Percentiles rank a stretch among this genome's conserved stretches.
phyloP scores from a whole-genome alignment of 2,888 invertebrate genomes.

The Atethmia centrago region DNA sequence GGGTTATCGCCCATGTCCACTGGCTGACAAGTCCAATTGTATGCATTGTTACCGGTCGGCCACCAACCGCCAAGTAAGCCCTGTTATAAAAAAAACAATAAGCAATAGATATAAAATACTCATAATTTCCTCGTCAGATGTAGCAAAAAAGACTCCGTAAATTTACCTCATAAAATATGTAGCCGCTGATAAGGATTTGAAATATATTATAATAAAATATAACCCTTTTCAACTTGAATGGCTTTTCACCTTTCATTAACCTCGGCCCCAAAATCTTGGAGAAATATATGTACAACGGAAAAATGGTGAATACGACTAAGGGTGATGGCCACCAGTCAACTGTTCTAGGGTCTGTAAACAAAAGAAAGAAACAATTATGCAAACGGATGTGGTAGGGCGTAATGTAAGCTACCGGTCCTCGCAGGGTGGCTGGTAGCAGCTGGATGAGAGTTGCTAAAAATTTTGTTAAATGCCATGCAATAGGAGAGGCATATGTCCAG shows the following conservation, averaged over 20 bases:
- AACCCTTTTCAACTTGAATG: constrained; percentile 92
- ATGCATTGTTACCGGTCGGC: constrained; percentile 22
- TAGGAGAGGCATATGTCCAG: too few species aligned
- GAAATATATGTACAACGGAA: constrained; percentile 63
- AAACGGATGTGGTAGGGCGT: neutral
- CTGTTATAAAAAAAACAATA: constrained; percentile 44
- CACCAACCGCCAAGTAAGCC: constrained; percentile 36
- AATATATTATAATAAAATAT: constrained; percentile 94
- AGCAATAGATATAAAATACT: neutral
- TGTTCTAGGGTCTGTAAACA: constrained; percentile 65
- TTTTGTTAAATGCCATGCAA: too few species aligned
- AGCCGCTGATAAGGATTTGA: constrained; percentile 83
- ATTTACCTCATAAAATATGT: constrained; percentile 61
- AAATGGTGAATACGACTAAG: constrained; percentile 26
- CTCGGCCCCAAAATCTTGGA: constrained; percentile 62
- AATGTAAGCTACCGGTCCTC: too few species aligned
- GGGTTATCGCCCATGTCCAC: constrained; percentile 46
- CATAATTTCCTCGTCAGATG: neutral
- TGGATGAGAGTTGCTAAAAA: too few species aligned
- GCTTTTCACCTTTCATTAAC: constrained; percentile 91
- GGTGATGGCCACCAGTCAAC: constrained; percentile 58
- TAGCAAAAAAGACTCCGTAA: neutral
- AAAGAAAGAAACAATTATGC: neutral
- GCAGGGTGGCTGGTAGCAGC: too few species aligned
- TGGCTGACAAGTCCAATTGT: constrained; percentile 52